Percentiles rank a stretch among this genome's conserved stretches.
phyloP scores from a whole-genome alignment of 2,888 invertebrate species.

The Meliscaeva auricollis region DNA sequence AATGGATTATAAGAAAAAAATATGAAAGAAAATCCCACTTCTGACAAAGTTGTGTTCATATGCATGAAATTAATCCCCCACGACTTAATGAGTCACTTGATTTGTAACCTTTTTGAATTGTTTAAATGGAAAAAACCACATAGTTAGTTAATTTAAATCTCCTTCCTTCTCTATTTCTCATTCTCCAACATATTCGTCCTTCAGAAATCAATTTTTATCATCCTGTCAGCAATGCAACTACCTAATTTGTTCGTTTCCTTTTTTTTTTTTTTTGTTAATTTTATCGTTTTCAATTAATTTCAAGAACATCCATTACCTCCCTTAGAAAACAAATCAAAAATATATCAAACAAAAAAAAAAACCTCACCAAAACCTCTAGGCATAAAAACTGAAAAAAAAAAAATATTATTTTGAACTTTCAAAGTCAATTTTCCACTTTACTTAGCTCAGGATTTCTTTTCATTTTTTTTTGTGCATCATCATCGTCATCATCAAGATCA shows the following conservation, averaged over 20 bases:
- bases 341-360: neutral
- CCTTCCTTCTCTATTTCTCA: neutral
- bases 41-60: too few relatives aligned
- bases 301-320: neutral
- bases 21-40: too few relatives aligned
- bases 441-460: constrained; percentile 19
- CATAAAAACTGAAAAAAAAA: neutral
- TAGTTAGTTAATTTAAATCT: too few relatives aligned
- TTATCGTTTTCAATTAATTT: constrained; percentile 30
- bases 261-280: neutral
- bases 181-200: neutral
- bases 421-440: constrained; percentile 38
- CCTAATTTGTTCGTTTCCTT: neutral
- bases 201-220: neutral
- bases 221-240: neutral
- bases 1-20: too few relatives aligned
- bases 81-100: too few relatives aligned
- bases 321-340: neutral
- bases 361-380: neutral
- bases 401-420: constrained; percentile 4
- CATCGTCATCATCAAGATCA: constrained; percentile 11
- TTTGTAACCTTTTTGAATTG: too few relatives aligned
- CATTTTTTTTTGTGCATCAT: constrained; percentile 11
- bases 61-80: too few relatives aligned
- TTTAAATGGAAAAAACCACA: too few relatives aligned